A percentile compares a stretch with the other conserved stretches of the same genome.
These are phyloP conservation scores for Pemphigus obesinymphae DNA, from an alignment of 1,140 invertebrate genomes.

Conservation along the genomic window DNA sequence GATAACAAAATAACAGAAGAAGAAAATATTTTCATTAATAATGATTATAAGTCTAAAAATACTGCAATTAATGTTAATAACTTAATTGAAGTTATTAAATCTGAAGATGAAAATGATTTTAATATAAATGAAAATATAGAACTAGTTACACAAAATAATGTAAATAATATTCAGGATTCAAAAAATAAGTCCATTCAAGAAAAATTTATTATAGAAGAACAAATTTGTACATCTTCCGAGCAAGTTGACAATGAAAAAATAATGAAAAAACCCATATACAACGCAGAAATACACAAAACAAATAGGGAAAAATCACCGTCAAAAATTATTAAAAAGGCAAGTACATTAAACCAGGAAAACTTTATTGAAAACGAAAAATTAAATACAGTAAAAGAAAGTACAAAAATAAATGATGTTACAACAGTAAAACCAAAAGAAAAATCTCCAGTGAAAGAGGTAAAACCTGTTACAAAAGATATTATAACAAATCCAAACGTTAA, in stretches of 20 bases:
- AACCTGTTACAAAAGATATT: neutral
- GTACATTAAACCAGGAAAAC: neutral
- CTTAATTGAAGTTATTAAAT: neutral
- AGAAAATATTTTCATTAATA: neutral
- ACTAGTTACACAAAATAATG: neutral
- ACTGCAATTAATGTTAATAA: neutral
- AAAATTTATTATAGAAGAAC: conserved; percentile 14
- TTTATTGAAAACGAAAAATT: conserved; percentile 7
- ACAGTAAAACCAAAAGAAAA: conserved; percentile 4
- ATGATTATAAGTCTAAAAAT: neutral
- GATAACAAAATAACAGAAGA: neutral
- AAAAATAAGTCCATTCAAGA: conserved; percentile 22
- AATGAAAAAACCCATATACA: neutral
- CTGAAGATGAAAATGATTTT: neutral
- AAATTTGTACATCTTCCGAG: neutral
- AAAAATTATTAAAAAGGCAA: neutral
- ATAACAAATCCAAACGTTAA: neutral
- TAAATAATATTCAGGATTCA: neutral
- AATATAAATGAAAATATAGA: neutral
- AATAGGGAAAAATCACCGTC: neutral
- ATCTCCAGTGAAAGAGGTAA: conserved; percentile 6
- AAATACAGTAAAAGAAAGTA: neutral
- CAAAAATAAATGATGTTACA: neutral
- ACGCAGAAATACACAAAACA: neutral
- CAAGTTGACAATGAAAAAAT: neutral